Evolutionary conservation across 2,888 invertebrate species (phyloP), one percentile per base, ranked within the genome.

Genomic region (Vannuccia rotundouncinata): DNA sequence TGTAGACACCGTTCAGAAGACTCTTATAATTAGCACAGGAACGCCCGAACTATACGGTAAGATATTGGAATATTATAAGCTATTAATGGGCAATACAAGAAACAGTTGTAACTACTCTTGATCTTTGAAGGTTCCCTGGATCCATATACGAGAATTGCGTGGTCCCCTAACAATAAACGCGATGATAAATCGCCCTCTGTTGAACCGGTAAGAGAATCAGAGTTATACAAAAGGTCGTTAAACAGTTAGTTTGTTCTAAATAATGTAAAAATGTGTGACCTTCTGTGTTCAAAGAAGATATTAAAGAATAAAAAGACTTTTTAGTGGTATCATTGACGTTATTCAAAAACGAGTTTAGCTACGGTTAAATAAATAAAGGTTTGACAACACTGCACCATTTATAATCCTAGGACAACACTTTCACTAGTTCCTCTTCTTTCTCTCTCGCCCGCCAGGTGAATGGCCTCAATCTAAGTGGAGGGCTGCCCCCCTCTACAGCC

Each of bases 1-100:
- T 89, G 92, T 95, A 87, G 98, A 98, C 91, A 92, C 94, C 89
- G 91, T 94, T 87, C 95, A 95, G 89, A 94, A 94, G 90, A 91
- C 92, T 83, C 93, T 86, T 82, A 91, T 97, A 86, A 90, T 93
- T 84, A 95, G 94, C 89, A 91, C 95, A 88, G 93, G 93, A 84
- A 93, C 95, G 84, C 92, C 93, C 84, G 95, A 95, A 89, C 91
- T 98, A 84, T 95, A 96, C 90, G 94, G 93, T 87, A 91, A 83
- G 84, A 76, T 59, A 59, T 17, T 10, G 13, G 22, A 25, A 74
- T 74, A 13, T 74, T 74, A 17, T 10, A 10, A 17, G 10, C 10
- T 22, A 74, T 74, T 25, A 17, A 74, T 74, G n/a, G 22, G 74
- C 13, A 74, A 74, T 74, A 22, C 27, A 17, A 10, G n/a, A 59